Evolutionary conservation across 2,797 vertebrate genomes (phyloP).

Genomic region (Ataeniobius toweri): DNA sequence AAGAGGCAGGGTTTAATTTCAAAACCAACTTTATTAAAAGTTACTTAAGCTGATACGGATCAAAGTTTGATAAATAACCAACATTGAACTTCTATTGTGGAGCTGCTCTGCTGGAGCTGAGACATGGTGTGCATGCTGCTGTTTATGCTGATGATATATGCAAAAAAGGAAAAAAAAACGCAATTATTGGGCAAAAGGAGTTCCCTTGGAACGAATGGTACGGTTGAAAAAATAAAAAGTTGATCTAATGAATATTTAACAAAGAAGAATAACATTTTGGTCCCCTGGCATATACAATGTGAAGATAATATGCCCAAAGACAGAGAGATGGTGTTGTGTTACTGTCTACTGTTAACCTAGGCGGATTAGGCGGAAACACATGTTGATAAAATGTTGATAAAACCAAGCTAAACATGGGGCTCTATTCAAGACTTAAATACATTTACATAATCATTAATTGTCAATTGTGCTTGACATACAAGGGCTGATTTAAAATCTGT

Average conservation of each 20-base stretch:
- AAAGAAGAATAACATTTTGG: not conserved
- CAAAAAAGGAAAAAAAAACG: not conserved
- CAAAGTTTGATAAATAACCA: not conserved
- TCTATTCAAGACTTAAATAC: too few relatives aligned
- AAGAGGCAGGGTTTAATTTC: slow-evolving; percentile 15
- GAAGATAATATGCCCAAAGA: not conserved
- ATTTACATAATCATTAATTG: too few relatives aligned
- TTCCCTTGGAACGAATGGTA: too few relatives aligned
- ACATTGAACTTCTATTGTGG: not conserved
- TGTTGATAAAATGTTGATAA: not conserved
- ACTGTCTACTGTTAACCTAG: not conserved
- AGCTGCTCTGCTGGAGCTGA: not conserved
- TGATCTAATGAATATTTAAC: not conserved
- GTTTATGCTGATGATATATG: slow-evolving; percentile 13
- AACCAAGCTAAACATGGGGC: not conserved
- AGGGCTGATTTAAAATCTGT: too few relatives aligned
- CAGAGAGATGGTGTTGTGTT: not conserved
- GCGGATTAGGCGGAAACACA: not conserved
- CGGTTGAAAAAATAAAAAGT: not conserved
- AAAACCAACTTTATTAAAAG: slow-evolving; percentile 44
- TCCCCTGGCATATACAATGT: not conserved
- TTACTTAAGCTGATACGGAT: slow-evolving; percentile 29
- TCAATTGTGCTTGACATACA: too few relatives aligned
- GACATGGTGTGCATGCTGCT: not conserved
- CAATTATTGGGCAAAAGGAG: too few relatives aligned